Evolutionary conservation across 2,888 invertebrate species (phyloP).

Genomic region (Asteroscopus sphinx): DNA sequence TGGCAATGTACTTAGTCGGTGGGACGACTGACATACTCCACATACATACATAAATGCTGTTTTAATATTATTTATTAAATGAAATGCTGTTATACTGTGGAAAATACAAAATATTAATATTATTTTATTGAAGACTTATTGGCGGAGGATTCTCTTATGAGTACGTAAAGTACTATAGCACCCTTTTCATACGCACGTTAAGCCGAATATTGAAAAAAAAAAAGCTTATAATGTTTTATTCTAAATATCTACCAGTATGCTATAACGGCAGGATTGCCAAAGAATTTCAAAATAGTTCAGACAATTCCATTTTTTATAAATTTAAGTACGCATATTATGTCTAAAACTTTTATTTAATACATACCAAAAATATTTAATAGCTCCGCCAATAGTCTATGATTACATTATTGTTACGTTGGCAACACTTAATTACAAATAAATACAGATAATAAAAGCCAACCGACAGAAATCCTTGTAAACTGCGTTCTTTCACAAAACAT

Average conservation of each 20-base stretch:
- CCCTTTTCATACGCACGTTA: conserved; percentile 16
- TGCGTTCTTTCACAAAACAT: conserved; percentile 1
- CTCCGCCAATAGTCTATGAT: conserved; percentile 15
- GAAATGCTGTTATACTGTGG: conserved; percentile 51
- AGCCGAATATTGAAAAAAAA: not conserved
- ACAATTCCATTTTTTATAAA: not conserved
- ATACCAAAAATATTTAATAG: conserved; percentile 20
- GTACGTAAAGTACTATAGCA: conserved; percentile 7
- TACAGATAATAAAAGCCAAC: conserved; percentile 27
- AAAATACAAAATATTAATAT: conserved; percentile 41
- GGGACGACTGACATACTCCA: conserved; percentile 54
- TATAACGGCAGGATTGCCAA: not conserved
- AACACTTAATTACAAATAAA: conserved; percentile 36
- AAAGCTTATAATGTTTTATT: no score
- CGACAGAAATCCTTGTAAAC: conserved; percentile 6
- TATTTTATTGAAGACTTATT: conserved; percentile 8
- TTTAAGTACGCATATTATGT: conserved; percentile 20
- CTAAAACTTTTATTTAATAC: conserved; percentile 3
- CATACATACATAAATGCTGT: conserved; percentile 63
- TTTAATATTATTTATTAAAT: conserved; percentile 39
- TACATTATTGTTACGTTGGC: conserved; percentile 22
- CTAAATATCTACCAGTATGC: no score
- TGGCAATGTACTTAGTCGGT: conserved; percentile 58
- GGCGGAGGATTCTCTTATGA: conserved; percentile 3
- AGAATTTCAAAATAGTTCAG: not conserved